Conservation (phyloP, 2,113 vertebrate species). For the Rhinolophus ferrumequinum region DNA sequence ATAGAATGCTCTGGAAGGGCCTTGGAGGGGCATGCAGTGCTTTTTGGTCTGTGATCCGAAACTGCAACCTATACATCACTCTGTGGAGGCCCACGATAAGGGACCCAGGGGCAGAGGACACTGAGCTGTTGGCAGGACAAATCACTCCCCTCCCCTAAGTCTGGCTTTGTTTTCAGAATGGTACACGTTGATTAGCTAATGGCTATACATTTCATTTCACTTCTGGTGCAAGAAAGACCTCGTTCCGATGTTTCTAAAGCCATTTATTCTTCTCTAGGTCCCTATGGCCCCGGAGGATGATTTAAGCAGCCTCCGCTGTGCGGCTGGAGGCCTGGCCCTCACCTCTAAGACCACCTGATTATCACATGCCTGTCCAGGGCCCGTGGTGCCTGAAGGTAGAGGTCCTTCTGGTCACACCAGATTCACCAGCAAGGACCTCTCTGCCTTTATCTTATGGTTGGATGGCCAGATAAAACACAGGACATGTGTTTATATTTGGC, state of each 20-base stretch:
- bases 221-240: not conserved
- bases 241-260: not conserved
- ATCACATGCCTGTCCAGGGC: no score
- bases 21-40: accelerated
- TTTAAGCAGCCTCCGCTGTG: not conserved
- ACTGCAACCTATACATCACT: not conserved
- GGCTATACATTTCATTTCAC: not conserved
- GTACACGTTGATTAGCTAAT: accelerated
- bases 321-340: not conserved
- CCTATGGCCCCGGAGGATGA: not conserved
- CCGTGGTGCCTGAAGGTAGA: not conserved
- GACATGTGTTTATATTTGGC: not conserved
- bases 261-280: not conserved
- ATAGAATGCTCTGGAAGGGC: not conserved
- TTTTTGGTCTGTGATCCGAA: not conserved
- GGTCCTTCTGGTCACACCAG: not conserved
- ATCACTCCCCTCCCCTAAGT: not conserved
- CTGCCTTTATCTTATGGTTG: not conserved
- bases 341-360: not conserved
- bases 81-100: not conserved
- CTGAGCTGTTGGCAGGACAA: not conserved
- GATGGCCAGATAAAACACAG: not conserved
- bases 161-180: not conserved
- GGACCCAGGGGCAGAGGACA: not conserved
- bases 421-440: not conserved